Evolutionary conservation across 1,140 invertebrate species (phyloP), one percentile per base, ranked within the genome.

Genomic region (Drosophila pruinosa): DNA sequence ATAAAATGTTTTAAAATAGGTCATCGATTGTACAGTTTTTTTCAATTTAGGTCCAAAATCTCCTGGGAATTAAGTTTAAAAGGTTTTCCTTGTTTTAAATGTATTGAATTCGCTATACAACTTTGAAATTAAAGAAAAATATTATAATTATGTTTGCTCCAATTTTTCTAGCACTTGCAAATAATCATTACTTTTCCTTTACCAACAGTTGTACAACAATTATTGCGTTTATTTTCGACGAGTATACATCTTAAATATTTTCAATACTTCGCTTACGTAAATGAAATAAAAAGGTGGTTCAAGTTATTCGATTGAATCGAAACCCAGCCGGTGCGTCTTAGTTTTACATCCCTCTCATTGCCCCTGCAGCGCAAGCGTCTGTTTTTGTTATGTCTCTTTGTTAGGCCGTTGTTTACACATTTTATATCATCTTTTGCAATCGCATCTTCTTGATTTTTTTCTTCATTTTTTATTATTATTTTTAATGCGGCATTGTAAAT

Each of bases 401-500:
- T 12, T 17, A 7, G 15, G 10, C 6, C 17, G 24, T 43, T 58
- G 43, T 69, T 73, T 72, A 63, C 61, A 34, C 34, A 56, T 45
- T 62, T 34, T 17, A 14, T 47, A 41, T n/a, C 56, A 15, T 34
- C 38, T 50, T 48, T 54, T 59, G 62, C 47, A 62, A 64, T 50
- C 28, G 54, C 75, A 71, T 63, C 58, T 45, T 72, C 59, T 54
- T 8, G 19, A 41, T 26, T 22, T 50, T 50, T 56, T 24, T 50
- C 38, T 8, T 14, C 10, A 17, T 63, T 63, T 56, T 50, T 43
- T 73, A 63, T 69, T 70, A 62, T 62, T 59, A 41, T 50, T 67
- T 71, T 65, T 52, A 31, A 52, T 15, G 15, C 50, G 36, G 17
- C 22, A 28, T 73, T 61, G 61, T 86, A 68, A 45, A 86, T 74